Conservation (phyloP, 2,113 vertebrate species). For the Tupaia tana region DNA sequence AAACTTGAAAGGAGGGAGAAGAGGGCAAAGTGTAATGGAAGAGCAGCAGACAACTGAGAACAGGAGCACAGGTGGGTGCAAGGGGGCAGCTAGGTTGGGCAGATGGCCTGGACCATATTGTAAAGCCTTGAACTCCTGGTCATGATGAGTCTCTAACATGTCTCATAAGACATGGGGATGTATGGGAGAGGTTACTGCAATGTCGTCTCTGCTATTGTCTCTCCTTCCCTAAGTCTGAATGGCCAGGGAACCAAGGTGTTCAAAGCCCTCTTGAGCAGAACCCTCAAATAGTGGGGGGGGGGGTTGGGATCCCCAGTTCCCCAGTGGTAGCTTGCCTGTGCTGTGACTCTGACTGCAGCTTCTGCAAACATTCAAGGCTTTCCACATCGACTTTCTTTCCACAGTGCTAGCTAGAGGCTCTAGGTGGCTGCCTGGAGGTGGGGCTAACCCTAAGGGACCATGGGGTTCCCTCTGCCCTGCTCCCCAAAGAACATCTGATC, state of each 20-base stretch:
- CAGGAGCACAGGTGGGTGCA: neutral
- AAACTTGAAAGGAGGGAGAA: neutral
- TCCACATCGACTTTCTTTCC: neutral
- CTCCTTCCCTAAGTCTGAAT: neutral
- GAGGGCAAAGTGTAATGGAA: neutral
- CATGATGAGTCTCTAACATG: neutral
- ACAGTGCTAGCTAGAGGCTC: neutral
- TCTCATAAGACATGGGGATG: neutral
- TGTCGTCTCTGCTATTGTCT: neutral
- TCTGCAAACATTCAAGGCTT: neutral
- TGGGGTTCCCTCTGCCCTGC: neutral
- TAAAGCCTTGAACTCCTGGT: neutral
- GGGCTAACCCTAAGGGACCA: neutral
- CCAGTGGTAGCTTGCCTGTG: neutral
- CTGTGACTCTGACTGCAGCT: neutral
- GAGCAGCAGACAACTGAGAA: neutral
- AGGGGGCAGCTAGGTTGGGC: neutral
- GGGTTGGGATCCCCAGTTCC: neutral
- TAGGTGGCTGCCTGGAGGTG: neutral
- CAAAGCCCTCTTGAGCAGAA: neutral
- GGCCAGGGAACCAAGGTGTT: neutral
- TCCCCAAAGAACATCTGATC: neutral
- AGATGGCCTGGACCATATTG: neutral
- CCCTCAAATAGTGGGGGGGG: neutral
- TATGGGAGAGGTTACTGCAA: neutral